Evolutionary conservation across 1,140 invertebrate genomes (phyloP).

Genomic region (Drosophila arawakana): DNA sequence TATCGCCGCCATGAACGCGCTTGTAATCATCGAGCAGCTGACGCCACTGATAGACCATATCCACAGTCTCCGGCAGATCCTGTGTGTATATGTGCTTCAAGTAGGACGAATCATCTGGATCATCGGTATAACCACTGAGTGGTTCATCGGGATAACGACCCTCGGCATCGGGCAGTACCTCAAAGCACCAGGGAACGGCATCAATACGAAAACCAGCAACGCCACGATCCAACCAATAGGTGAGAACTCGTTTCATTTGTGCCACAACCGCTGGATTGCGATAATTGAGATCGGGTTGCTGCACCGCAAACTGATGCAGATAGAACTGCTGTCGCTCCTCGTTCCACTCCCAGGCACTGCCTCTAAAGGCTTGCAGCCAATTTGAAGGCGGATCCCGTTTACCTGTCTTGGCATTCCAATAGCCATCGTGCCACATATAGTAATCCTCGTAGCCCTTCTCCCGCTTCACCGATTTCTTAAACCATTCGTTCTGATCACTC

Average conservation of each 20-base stretch:
- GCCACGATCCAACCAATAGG: slow-evolving; percentile 90
- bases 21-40: slow-evolving; percentile 86
- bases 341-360: slow-evolving; percentile 88
- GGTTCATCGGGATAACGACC: slow-evolving; percentile 86
- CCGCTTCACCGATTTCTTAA: slow-evolving; percentile 87
- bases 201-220: slow-evolving; percentile 91
- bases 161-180: slow-evolving; percentile 85
- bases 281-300: slow-evolving; percentile 91
- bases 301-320: slow-evolving; percentile 87
- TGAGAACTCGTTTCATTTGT: slow-evolving; percentile 89
- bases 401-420: slow-evolving; percentile 60
- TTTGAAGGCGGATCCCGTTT: slow-evolving; percentile 87
- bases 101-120: slow-evolving; percentile 86
- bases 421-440: slow-evolving; percentile 89
- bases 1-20: slow-evolving; percentile 74
- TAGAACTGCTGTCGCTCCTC: slow-evolving; percentile 87
- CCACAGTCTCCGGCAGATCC: slow-evolving; percentile 87
- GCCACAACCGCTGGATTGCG: slow-evolving; percentile 87
- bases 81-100: slow-evolving; percentile 87
- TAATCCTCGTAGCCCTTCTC: slow-evolving; percentile 88
- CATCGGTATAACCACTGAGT: slow-evolving; percentile 79
- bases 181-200: slow-evolving; percentile 87
- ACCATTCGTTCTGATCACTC: slow-evolving; percentile 89
- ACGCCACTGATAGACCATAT: slow-evolving; percentile 87
- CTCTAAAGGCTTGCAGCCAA: slow-evolving; percentile 87